Conservation (phyloP, 1,140 invertebrate species). For the Caenorhabditis brenneri region DNA sequence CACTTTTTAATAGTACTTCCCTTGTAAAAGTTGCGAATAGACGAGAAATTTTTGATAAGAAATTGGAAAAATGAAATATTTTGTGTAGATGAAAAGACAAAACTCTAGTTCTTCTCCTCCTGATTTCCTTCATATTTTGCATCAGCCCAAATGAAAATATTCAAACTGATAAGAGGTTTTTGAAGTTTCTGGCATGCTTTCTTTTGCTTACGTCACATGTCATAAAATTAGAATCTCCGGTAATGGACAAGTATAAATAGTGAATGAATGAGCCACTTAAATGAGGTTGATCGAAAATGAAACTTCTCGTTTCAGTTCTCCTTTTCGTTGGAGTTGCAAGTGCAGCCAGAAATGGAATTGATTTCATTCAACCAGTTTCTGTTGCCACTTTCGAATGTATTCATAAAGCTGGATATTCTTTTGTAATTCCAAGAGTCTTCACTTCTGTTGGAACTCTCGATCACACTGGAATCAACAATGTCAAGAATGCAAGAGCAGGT, state of each 20-base stretch:
- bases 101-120: background rate
- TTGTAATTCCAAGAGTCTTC: slow-evolving; percentile 59
- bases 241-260: background rate
- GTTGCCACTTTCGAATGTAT: slow-evolving; percentile 50
- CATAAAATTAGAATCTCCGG: background rate
- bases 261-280: background rate
- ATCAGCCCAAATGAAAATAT: background rate
- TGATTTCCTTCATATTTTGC: no score
- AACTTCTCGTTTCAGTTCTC: background rate
- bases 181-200: slow-evolving; percentile 14
- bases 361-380: slow-evolving; percentile 36
- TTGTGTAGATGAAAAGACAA: background rate
- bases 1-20: no score
- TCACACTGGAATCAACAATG: slow-evolving; percentile 53
- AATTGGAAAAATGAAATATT: no score
- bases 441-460: slow-evolving; percentile 49
- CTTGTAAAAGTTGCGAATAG: no score
- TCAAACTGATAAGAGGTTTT: background rate
- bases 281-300: background rate
- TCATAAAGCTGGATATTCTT: slow-evolving; percentile 50
- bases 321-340: background rate
- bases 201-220: background rate
- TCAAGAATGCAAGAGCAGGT: slow-evolving; percentile 57
- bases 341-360: slow-evolving; percentile 20
- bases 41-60: background rate